Conservation (phyloP, 1,140 invertebrate species). For the Drosophila insularis region DNA sequence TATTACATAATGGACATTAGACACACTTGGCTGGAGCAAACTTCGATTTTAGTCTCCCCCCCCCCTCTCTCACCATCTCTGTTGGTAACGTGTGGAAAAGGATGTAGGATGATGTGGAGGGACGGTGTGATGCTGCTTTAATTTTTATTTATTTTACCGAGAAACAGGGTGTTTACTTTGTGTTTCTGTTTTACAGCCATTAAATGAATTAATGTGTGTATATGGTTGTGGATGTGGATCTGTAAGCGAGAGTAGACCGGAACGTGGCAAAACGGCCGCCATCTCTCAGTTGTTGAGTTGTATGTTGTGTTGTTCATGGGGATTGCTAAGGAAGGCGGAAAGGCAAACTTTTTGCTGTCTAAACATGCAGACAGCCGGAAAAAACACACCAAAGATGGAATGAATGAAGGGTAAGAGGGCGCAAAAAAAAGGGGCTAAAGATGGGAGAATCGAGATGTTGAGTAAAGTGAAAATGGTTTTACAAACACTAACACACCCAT, state of each 20-base stretch:
- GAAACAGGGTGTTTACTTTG: slow-evolving; percentile 34
- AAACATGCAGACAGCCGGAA: slow-evolving; percentile 50
- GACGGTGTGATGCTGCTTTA: slow-evolving; percentile 29
- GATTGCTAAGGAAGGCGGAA: not conserved
- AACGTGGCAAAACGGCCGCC: slow-evolving; percentile 40
- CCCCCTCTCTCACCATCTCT: not conserved
- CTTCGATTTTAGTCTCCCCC: slow-evolving; percentile 2
- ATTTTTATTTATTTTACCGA: slow-evolving; percentile 50
- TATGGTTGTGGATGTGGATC: slow-evolving; percentile 6
- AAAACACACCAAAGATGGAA: slow-evolving; percentile 20
- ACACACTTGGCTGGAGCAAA: slow-evolving; percentile 51
- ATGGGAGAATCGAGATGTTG: slow-evolving; percentile 7
- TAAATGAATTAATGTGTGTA: slow-evolving; percentile 65
- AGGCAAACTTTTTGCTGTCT: slow-evolving; percentile 54
- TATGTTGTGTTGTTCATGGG: not conserved
- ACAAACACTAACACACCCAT: not conserved
- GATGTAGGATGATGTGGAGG: not conserved
- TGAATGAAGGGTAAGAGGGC: not conserved
- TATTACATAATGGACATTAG: slow-evolving; percentile 63
- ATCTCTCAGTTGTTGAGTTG: slow-evolving; percentile 12
- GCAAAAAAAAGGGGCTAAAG: not conserved
- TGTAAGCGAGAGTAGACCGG: slow-evolving; percentile 16
- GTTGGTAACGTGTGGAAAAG: not conserved
- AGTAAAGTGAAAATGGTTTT: slow-evolving; percentile 26
- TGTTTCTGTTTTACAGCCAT: slow-evolving; percentile 44